Evolutionary conservation across 2,113 vertebrate species (phyloP).

Genomic region (Xenopus borealis): DNA sequence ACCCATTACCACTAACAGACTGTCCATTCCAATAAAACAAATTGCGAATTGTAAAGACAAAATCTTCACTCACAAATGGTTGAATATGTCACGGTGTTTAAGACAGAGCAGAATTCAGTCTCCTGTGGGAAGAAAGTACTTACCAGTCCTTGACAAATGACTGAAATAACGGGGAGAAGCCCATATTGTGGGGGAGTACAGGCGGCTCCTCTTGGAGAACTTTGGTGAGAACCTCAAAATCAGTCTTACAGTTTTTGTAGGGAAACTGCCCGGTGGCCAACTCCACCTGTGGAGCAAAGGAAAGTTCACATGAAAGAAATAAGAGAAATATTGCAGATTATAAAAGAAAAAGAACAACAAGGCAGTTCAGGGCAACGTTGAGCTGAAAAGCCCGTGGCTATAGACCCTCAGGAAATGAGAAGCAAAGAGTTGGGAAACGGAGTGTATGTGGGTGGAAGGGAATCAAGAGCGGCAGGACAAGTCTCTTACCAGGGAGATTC

Average conservation of each 20-base stretch:
- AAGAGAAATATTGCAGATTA: not conserved
- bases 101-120: no score
- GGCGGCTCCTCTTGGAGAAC: conserved; percentile 94
- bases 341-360: no score
- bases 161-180: conserved; percentile 90
- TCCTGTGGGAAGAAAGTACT: conserved; percentile 40
- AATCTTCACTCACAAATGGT: no score
- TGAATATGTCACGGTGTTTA: no score
- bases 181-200: conserved; percentile 84
- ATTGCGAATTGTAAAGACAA: no score
- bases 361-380: not conserved
- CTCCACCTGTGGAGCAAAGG: conserved; percentile 73
- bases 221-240: conserved; percentile 96
- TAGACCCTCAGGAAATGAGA: not conserved
- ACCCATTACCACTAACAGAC: no score
- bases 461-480: not conserved
- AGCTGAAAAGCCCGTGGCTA: not conserved
- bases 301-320: not conserved
- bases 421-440: not conserved
- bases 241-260: conserved; percentile 94
- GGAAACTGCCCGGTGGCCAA: conserved; percentile 92
- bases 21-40: no score
- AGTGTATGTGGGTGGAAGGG: no score
- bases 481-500: conserved; percentile 82
- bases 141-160: conserved; percentile 96